Evolutionary conservation across 2,888 invertebrate genomes (phyloP).

Genomic region (Calameuta idolon): DNA sequence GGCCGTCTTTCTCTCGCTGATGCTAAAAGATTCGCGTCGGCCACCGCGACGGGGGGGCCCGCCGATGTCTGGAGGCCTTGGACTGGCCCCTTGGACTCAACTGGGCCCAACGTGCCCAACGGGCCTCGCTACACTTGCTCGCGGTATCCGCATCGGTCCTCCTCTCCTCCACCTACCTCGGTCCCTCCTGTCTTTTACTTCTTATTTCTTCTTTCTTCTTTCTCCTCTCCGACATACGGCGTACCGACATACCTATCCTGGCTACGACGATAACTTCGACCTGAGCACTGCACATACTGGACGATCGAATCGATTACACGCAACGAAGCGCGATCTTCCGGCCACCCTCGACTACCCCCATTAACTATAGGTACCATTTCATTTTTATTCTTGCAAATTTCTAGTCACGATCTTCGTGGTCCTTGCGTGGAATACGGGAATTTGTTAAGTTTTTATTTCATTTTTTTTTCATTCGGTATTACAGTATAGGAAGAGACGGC

Average conservation of each 20-base stretch:
- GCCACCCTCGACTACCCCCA: neutral
- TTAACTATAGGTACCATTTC: neutral
- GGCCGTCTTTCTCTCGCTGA: constrained; percentile 25
- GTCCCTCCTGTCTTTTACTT: neutral
- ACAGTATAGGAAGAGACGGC: neutral
- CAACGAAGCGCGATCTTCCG: neutral
- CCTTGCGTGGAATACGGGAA: neutral
- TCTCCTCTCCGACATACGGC: neutral
- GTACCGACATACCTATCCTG: neutral
- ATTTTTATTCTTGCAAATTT: neutral
- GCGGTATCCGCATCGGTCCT: constrained; percentile 65
- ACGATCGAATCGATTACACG: constrained; percentile 21
- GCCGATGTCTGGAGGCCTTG: constrained; percentile 58
- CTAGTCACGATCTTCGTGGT: neutral
- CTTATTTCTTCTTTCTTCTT: neutral
- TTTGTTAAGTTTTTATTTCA: neutral
- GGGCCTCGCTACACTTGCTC: constrained; percentile 67
- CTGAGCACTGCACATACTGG: neutral
- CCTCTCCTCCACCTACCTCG: neutral
- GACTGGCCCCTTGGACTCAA: constrained; percentile 45
- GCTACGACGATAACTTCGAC: neutral
- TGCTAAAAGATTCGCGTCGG: constrained; percentile 33
- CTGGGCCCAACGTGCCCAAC: constrained; percentile 14
- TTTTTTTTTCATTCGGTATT: constrained; percentile 43
- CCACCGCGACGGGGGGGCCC: constrained; percentile 43